Evolutionary conservation across 1,140 invertebrate genomes (phyloP).

Genomic region (Acromyrmex heyeri): DNA sequence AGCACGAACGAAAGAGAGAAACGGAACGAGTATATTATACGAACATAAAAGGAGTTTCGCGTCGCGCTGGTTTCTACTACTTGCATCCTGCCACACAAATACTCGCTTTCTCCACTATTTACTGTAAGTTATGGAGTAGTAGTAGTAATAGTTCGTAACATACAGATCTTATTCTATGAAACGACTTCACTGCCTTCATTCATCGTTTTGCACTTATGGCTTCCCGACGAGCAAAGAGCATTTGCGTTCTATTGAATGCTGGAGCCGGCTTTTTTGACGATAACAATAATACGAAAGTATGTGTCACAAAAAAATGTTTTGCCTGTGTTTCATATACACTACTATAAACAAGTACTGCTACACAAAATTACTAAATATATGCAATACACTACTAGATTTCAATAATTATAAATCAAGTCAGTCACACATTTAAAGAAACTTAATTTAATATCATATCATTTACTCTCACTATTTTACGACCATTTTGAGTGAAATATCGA

Average conservation of each 20-base stretch:
- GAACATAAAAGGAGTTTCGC: conserved; percentile 53
- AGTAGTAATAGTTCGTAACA: conserved; percentile 10
- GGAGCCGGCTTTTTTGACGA: background rate
- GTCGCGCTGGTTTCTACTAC: conserved; percentile 44
- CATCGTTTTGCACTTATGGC: conserved; percentile 35
- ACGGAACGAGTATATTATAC: conserved; percentile 50
- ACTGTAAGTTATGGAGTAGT: background rate
- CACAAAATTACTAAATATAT: too few species aligned
- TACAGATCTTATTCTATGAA: conserved; percentile 41
- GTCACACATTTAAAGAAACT: background rate
- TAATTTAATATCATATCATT: background rate
- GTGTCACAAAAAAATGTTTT: background rate
- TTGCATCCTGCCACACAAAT: conserved; percentile 43
- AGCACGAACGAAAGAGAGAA: conserved; percentile 12
- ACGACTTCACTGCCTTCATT: conserved; percentile 38
- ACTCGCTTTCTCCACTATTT: conserved; percentile 48
- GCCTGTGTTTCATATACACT: too few species aligned
- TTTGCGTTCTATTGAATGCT: conserved; percentile 7
- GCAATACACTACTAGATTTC: background rate
- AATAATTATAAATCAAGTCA: background rate
- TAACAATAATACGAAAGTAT: background rate
- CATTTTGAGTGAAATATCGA: background rate
- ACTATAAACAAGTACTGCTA: too few species aligned
- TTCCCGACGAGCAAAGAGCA: conserved; percentile 27
- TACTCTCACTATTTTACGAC: background rate